Conservation (phyloP, 2,888 invertebrate genomes). For the Chrysina gloriosa region DNA sequence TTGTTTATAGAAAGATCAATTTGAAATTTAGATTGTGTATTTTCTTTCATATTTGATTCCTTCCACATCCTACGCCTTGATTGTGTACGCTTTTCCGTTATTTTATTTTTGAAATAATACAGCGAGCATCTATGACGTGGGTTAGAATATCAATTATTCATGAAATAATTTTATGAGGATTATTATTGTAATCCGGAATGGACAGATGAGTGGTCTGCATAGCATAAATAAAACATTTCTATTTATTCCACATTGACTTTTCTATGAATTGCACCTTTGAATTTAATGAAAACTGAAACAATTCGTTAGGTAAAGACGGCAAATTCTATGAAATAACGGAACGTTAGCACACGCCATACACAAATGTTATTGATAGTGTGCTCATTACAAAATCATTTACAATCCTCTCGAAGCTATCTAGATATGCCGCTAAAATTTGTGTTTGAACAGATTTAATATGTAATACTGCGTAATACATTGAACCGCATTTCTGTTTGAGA, state of each 20-base stretch:
- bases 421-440: no score
- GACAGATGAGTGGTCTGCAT: slow-evolving; percentile 33
- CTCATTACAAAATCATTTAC: no score
- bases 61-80: slow-evolving; percentile 29
- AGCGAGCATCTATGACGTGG: slow-evolving; percentile 15
- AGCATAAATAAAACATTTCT: slow-evolving; percentile 31
- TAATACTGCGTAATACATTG: no score
- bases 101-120: slow-evolving; percentile 36
- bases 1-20: slow-evolving; percentile 31
- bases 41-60: slow-evolving; percentile 35
- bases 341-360: no score
- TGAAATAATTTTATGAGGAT: slow-evolving; percentile 43
- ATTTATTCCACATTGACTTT: slow-evolving; percentile 17
- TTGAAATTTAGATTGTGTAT: slow-evolving; percentile 39
- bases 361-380: no score
- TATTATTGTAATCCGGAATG: slow-evolving; percentile 42
- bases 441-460: no score
- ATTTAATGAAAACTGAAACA: slow-evolving; percentile 20
- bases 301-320: no score
- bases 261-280: slow-evolving; percentile 15
- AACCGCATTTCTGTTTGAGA: no score
- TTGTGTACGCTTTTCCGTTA: slow-evolving; percentile 39
- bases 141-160: slow-evolving; percentile 40
- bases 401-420: no score
- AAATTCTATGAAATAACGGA: no score